Percentiles rank a stretch among this genome's conserved stretches.
Evolutionary conservation across 2,888 invertebrate species (phyloP).

Genomic region (Cepaea hortensis): DNA sequence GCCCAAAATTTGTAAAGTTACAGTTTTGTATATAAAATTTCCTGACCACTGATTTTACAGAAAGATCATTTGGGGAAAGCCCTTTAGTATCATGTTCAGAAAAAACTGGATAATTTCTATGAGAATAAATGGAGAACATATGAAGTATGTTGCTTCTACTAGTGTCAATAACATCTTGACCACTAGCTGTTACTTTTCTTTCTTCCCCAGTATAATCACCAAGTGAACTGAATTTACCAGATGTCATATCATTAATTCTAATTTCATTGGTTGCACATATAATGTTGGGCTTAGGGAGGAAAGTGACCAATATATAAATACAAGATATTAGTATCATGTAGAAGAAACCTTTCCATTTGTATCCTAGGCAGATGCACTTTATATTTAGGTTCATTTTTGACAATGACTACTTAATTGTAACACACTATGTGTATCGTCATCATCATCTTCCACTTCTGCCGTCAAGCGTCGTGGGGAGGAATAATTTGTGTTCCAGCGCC

Average conservation of each 20-base stretch:
- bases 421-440: too few species aligned
- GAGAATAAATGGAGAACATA: conserved; percentile 15
- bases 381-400: too few species aligned
- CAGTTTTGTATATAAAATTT: conserved; percentile 21
- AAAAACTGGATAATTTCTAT: background rate
- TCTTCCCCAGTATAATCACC: background rate
- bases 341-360: conserved; percentile 11
- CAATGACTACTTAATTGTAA: too few species aligned
- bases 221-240: background rate
- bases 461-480: too few species aligned
- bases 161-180: background rate
- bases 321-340: background rate
- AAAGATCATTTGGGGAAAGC: background rate
- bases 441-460: too few species aligned
- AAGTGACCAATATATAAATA: background rate
- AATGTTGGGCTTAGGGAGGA: conserved; percentile 22
- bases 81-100: background rate
- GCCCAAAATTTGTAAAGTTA: conserved; percentile 28
- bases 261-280: background rate
- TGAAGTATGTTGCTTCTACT: background rate
- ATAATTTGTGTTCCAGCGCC: too few species aligned
- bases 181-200: too few species aligned
- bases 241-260: background rate
- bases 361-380: background rate
- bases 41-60: background rate